Base-by-base conservation (phyloP, 2,888 invertebrate species). In the Perdita meconis region DNA sequence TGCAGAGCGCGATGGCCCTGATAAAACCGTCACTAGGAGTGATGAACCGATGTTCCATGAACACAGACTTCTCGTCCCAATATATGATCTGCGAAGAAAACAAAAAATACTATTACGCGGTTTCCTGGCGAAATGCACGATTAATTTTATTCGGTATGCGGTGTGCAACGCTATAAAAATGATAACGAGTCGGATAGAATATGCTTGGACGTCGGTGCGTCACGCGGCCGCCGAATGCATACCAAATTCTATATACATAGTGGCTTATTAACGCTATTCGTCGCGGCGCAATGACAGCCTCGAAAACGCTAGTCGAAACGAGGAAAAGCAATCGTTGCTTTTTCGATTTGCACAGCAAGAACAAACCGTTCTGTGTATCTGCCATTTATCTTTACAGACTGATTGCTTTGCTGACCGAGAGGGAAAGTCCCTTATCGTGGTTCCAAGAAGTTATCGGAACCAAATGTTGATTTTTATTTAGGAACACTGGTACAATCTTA, bases 61-160 rank as follows among this genome's bases (percentile, higher is more conserved):
- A 98, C 66, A 98, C 94, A 30, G 96, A 95, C 84, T 95, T 95
- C 3, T 96, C 95, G 90, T 98, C 97, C 97, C 97, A 98, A 90
- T 96, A 97, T 65, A 97, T 94, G 61, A 97, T 94, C 96, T 97
- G 92, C 44, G 22, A 91, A 57, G 12, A 34, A 34, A 10, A 3
- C 13, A 56, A 47, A 13, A n/a, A 47, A 5, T 26, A 1, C 10
- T 24, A 1, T 13, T 59, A 13, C n/a, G 10, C 16, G 13, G 40
- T 5, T 36, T 61, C 36, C 22, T 36, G n/a, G 50, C 34, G 50
- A 50, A 36, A 12, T 34, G 50, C 12, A 19, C 22, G 34, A 55
- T 44, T 12, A 30, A 1, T 10, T 8, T 34, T 8, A 26, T 56
- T 61, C 40, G n/a, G 13, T 56, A 73, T 72, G 61, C 73, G 10